Evolutionary conservation across 2,888 invertebrate genomes (phyloP).

Genomic region (Terebella lapidaria): DNA sequence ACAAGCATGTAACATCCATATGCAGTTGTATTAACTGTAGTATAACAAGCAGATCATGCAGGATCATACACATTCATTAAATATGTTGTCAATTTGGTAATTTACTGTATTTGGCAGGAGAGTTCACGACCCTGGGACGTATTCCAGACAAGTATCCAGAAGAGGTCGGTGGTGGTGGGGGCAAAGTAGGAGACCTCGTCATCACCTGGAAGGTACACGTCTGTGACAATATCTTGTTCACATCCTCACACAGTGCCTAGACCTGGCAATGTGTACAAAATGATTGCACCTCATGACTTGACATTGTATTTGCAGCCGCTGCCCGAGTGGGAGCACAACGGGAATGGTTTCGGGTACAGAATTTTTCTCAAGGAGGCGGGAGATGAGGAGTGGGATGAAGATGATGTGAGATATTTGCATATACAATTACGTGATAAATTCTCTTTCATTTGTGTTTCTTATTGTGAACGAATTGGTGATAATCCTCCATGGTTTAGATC

Average conservation of each 20-base stretch:
- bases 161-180: slow-evolving; percentile 84
- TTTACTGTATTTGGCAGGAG: too few species aligned
- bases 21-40: too few species aligned
- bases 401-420: not conserved
- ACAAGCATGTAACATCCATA: not conserved
- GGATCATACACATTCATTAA: too few species aligned
- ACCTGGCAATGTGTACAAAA: too few species aligned
- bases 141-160: slow-evolving; percentile 23
- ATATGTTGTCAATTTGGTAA: too few species aligned
- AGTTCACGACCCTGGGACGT: slow-evolving; percentile 15
- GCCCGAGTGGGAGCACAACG: slow-evolving; percentile 64
- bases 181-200: slow-evolving; percentile 79
- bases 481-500: too few species aligned
- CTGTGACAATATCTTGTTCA: slow-evolving; percentile 8
- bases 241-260: too few species aligned
- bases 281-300: too few species aligned
- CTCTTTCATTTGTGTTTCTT: too few species aligned
- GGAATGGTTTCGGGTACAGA: slow-evolving; percentile 82
- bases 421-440: not conserved
- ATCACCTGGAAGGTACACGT: slow-evolving; percentile 71
- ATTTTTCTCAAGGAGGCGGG: slow-evolving; percentile 64
- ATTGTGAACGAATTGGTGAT: too few species aligned
- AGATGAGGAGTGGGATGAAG: slow-evolving; percentile 24
- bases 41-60: too few species aligned
- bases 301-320: slow-evolving; percentile 22